These are phyloP conservation scores for Drosophila orena DNA, from an alignment of 1,140 invertebrate genomes.

Conservation along the genomic window DNA sequence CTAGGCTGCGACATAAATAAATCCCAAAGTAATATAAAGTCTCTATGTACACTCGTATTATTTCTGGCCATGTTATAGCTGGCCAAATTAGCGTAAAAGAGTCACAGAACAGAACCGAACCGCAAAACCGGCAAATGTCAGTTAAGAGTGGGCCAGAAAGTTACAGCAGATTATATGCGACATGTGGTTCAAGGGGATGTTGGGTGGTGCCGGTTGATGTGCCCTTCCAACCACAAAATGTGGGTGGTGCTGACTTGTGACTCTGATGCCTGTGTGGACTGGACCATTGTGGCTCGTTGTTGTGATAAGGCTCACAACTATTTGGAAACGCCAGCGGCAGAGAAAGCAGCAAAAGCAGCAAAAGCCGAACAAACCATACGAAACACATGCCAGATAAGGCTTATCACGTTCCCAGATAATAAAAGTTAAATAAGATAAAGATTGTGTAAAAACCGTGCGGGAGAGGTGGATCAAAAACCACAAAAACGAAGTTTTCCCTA, in stretches of 20 bases:
- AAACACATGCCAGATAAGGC: constrained; percentile 72
- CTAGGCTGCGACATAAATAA: constrained; percentile 50
- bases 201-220: constrained; percentile 3
- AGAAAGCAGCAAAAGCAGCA: constrained; percentile 9
- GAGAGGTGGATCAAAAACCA: neutral
- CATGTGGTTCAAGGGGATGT: constrained; percentile 55
- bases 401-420: constrained; percentile 68
- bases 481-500: constrained; percentile 31
- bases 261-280: constrained; percentile 7
- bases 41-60: neutral
- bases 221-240: constrained; percentile 48
- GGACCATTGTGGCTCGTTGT: constrained; percentile 30
- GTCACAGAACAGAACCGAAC: constrained; percentile 28
- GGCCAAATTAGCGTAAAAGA: constrained; percentile 28
- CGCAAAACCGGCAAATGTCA: constrained; percentile 60
- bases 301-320: constrained; percentile 75
- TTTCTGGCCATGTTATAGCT: neutral
- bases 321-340: constrained; percentile 68
- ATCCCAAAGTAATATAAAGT: constrained; percentile 26
- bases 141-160: constrained; percentile 55
- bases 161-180: constrained; percentile 73
- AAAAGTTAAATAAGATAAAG: constrained; percentile 78
- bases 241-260: constrained; percentile 15
- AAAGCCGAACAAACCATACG: constrained; percentile 32
- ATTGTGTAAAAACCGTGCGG: constrained; percentile 17